Conservation (phyloP, 2,113 vertebrate genomes). For the Podarcis muralis region DNA sequence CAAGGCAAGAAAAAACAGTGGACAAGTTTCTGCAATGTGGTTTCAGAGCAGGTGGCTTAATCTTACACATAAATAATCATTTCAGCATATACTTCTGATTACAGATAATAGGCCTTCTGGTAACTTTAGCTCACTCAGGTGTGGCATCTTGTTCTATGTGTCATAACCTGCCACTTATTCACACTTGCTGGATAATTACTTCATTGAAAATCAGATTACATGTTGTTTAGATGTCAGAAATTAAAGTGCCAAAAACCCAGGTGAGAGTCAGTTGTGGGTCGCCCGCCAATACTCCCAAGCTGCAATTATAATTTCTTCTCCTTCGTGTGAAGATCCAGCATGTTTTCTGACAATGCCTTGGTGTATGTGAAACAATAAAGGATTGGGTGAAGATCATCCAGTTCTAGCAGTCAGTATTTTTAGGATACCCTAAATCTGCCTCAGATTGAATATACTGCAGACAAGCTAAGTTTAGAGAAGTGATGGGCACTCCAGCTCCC, state of each 20-base stretch:
- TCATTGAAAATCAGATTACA: slow-evolving; percentile 75
- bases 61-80: slow-evolving; percentile 67
- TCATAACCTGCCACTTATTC: slow-evolving; percentile 63
- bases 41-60: slow-evolving; percentile 70
- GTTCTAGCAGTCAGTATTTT: not conserved
- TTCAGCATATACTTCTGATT: slow-evolving; percentile 70
- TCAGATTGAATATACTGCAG: not conserved
- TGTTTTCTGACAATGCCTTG: slow-evolving; percentile 20
- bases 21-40: slow-evolving; percentile 45
- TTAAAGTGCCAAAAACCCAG: slow-evolving; percentile 62
- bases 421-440: not conserved
- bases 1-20: slow-evolving; percentile 24
- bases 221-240: slow-evolving; percentile 75
- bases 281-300: slow-evolving; percentile 2
- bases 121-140: slow-evolving; percentile 75
- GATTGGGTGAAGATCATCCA: not conserved
- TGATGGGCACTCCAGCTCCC: too few species aligned
- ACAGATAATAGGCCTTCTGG: slow-evolving; percentile 69
- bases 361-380: not conserved
- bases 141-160: slow-evolving; percentile 70
- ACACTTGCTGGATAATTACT: slow-evolving; percentile 70
- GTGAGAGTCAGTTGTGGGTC: slow-evolving; percentile 50
- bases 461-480: too few species aligned
- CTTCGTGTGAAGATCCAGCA: slow-evolving; percentile 14
- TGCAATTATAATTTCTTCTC: slow-evolving; percentile 35